Percentiles rank a stretch among this genome's conserved stretches.
Evolutionary conservation across 2,888 invertebrate species (phyloP).

Genomic region (Odiellus spinosus): DNA sequence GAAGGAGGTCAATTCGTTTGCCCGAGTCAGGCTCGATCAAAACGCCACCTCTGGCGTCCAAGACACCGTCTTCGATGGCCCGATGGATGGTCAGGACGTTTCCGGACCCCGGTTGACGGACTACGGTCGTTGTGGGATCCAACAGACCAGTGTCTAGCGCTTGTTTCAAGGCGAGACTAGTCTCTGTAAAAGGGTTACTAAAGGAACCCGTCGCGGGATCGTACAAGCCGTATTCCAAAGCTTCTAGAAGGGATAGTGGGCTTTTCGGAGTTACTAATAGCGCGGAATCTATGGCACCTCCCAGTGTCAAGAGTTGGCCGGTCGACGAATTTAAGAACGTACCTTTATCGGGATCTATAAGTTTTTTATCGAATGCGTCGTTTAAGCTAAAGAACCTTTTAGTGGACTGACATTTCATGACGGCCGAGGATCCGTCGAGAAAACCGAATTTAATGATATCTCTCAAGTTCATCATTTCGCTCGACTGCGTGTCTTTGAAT

Average conservation of each 20-base stretch:
- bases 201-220: constrained; percentile 64
- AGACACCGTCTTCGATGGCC: constrained; percentile 28
- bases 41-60: constrained; percentile 40
- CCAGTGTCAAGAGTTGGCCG: constrained; percentile 26
- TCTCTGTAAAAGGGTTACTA: constrained; percentile 59
- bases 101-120: constrained; percentile 53
- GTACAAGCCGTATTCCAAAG: constrained; percentile 62
- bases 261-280: constrained; percentile 46
- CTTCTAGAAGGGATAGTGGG: constrained; percentile 61
- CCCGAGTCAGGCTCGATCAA: constrained; percentile 49
- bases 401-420: constrained; percentile 28
- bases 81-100: constrained; percentile 29
- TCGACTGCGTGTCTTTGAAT: constrained; percentile 48
- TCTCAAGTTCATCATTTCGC: constrained; percentile 37
- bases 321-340: constrained; percentile 10
- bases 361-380: constrained; percentile 33
- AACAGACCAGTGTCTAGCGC: constrained; percentile 57
- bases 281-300: constrained; percentile 23
- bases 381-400: constrained; percentile 29
- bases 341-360: constrained; percentile 27
- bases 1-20: constrained; percentile 55
- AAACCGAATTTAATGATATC: constrained; percentile 41
- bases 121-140: constrained; percentile 42
- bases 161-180: constrained; percentile 51
- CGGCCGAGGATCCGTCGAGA: constrained; percentile 63